Evolutionary conservation across 2,888 invertebrate genomes (phyloP), one percentile per base, ranked within the genome.

Genomic region (Xestoiulus laeticollis): DNA sequence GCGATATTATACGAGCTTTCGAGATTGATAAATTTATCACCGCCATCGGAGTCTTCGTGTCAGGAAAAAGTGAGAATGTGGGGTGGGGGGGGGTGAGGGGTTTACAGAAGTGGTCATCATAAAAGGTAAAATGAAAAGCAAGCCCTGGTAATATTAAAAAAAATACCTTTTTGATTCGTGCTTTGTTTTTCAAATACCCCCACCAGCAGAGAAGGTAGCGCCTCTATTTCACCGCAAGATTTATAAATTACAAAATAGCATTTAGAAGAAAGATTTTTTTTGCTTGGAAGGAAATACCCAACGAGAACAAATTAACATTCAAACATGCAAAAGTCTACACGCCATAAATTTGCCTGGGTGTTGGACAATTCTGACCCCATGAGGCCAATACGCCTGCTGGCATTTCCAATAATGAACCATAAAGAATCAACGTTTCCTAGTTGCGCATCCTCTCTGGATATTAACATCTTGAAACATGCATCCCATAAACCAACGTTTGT

Each of bases 181-280:
- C 78, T 78, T 78, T 78, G 78, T 78, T 78, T 78, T 78, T 78
- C 78, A 78, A 78, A 78, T 78, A 12, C 12, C 78, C n/a, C 78
- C 78, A 78, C 78, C 78, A 78, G 30, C 30, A 12, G 78, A 78
- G 78, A 78, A 78, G 78, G 78, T 30, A 78, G 78, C 78, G 16
- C 78, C 85, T 83, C 82, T 85, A 38, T 85, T 38, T 85, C 44
- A 38, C 85, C 85, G 43, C 38, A 82, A 85, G 85, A 44, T 38
- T 85, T 43, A 43, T 85, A 38, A 85, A 85, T 85, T 85, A 44
- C 43, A 33, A 43, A 85, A 85, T 38, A 26, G 85, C 44, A 12
- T 44, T 85, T 85, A 44, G 12, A n/a, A 38, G 16, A 32, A 32
- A 32, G 6, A 32, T 59, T 68, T 78, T 22, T 30, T 78, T 16